A percentile compares a stretch with the other conserved stretches of the same genome.
phyloP scores from a whole-genome alignment of 2,113 vertebrate genomes.

The Urocitellus parryii region DNA sequence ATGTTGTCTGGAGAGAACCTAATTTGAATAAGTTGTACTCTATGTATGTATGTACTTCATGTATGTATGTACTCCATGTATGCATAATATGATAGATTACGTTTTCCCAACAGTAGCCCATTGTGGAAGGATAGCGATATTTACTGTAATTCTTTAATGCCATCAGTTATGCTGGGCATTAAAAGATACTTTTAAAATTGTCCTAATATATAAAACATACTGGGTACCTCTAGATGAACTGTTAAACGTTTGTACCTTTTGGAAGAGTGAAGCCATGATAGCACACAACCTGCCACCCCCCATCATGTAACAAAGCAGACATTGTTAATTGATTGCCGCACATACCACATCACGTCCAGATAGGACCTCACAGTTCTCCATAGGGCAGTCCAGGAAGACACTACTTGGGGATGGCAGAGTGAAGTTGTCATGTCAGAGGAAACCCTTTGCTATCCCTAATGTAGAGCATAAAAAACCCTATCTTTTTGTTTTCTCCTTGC shows the following conservation, averaged over 20 bases:
- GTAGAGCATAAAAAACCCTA: background rate
- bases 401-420: background rate
- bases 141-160: background rate
- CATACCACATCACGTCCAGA: background rate
- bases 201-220: background rate
- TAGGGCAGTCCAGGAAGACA: background rate
- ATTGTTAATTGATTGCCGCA: background rate
- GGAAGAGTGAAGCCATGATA: background rate
- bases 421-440: background rate
- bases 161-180: constrained; percentile 16
- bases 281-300: background rate
- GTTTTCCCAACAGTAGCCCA: background rate
- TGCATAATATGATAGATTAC: background rate
- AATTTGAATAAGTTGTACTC: too few relatives aligned
- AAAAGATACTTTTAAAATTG: constrained; percentile 1
- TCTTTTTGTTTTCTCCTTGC: background rate
- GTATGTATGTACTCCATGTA: too few relatives aligned
- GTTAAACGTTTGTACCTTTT: constrained; percentile 30
- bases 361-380: background rate
- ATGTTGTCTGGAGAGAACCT: background rate
- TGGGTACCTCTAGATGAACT: background rate
- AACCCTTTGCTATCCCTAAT: background rate
- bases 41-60: too few relatives aligned
- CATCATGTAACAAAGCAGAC: background rate
- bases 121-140: background rate